Evolutionary conservation across 2,888 invertebrate genomes (phyloP).

Genomic region (Rotaria socialis): DNA sequence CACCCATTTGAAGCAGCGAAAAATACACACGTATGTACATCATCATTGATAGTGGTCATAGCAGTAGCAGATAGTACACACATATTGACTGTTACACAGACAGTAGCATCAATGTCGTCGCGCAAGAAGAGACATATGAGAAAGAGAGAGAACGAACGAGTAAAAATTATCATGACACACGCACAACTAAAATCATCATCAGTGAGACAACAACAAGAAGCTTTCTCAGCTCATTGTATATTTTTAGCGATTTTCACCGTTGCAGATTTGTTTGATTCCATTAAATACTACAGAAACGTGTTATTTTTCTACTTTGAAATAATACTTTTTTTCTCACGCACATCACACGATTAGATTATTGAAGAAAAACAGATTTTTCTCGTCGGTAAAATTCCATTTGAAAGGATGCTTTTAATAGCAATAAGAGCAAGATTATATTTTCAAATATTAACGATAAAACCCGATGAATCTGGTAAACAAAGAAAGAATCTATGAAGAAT

Average conservation of each 20-base stretch:
- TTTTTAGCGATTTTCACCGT: background rate
- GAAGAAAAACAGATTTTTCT: background rate
- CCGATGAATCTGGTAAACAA: background rate
- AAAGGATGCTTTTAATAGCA: background rate
- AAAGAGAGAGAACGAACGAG: background rate
- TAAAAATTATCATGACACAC: background rate
- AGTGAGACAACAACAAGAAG: background rate
- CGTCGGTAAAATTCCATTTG: background rate
- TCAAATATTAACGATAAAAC: background rate
- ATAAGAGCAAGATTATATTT: background rate
- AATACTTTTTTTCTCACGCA: background rate
- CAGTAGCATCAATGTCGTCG: constrained; percentile 1
- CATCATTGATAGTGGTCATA: background rate
- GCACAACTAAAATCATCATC: background rate
- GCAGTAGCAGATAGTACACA: background rate
- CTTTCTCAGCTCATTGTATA: background rate
- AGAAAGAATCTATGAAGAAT: background rate
- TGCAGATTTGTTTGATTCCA: background rate
- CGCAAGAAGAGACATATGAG: background rate
- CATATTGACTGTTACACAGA: background rate
- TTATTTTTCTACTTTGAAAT: background rate
- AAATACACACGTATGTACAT: background rate
- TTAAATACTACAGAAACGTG: background rate
- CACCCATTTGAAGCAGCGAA: background rate
- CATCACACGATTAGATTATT: constrained; percentile 8